A percentile compares a stretch with the other conserved stretches of the same genome.
Conservation (phyloP, 1,140 invertebrate genomes). For the fruit fly (Drosophila melanogaster) region DNA sequence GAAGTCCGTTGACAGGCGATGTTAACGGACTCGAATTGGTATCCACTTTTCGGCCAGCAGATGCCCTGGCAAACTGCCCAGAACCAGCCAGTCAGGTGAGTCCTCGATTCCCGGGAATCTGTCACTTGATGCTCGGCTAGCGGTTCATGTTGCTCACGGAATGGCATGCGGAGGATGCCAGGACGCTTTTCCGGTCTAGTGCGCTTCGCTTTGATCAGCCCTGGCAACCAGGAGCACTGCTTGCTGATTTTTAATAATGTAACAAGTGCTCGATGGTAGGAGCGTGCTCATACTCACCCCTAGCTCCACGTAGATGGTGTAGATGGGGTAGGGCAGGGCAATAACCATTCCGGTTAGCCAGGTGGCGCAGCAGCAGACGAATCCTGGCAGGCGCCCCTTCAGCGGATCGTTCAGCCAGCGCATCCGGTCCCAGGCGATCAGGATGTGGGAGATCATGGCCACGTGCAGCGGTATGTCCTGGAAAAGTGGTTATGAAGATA, state of each 20-base stretch:
- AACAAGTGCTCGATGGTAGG: constrained; percentile 2
- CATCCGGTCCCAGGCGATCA: constrained; percentile 89
- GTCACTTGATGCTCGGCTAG: neutral
- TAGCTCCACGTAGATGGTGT: constrained; percentile 89
- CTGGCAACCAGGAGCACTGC: constrained; percentile 19
- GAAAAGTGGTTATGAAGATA: neutral
- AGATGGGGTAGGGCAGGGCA: constrained; percentile 90
- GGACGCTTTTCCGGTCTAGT: constrained; percentile 69
- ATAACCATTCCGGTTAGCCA: constrained; percentile 90
- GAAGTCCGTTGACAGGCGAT: constrained; percentile 60
- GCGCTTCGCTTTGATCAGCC: constrained; percentile 60
- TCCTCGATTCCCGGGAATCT: neutral
- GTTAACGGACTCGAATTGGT: constrained; percentile 58
- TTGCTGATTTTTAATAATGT: constrained; percentile 56
- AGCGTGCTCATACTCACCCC: constrained; percentile 86
- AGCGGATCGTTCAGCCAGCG: constrained; percentile 88
- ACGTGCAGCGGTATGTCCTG: constrained; percentile 89
- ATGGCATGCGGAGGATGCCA: constrained; percentile 11
- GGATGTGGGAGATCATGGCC: constrained; percentile 89
- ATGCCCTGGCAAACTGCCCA: neutral
- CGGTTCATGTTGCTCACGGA: constrained; percentile 1
- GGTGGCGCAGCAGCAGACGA: constrained; percentile 88
- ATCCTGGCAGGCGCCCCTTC: constrained; percentile 87
- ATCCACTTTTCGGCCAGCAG: too few relatives aligned
- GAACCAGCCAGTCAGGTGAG: neutral